Base-by-base conservation (phyloP, 1,140 invertebrate species). In the Aphaenogaster rudis region DNA sequence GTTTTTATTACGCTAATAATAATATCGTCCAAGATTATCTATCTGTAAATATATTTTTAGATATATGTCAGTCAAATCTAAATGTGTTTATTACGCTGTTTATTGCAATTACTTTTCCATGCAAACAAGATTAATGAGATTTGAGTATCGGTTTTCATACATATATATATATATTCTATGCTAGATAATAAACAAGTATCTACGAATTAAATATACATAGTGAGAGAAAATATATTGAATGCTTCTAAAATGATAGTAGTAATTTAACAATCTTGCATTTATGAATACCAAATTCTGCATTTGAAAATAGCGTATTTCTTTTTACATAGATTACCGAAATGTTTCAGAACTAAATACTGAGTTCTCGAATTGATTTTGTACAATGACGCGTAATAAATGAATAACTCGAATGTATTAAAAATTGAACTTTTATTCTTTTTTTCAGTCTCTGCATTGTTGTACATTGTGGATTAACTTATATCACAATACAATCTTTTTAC, bases 391-490 rank as follows among this genome's bases (percentile, higher is more conserved):
- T 74, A 74, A 84, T 84, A 84, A 84, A 84, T 71, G 39, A 81
- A 82, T 66, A 69, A 21, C 33, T 39, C 63, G 21, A 50, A 52
- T 71, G 67, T 88, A 76, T 84, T 67, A 84, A 84, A 88, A 89
- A 89, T 76, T 71, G 13, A 88, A 86, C 74, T 86, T 79, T 90
- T 90, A 89, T 90, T 89, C 11, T 71, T 54, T 52, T 57, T 66
- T 86, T 89, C 76, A 90, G 88, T 90, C 77, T 90, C 76, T 77
- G 77, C 42, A 90, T 89, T 86, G 63, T 66, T 74, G 67, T 52
- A 87, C 61, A 78, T 76, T 42, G 39, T 50, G 86, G 17, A 54
- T 74, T 63, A 84, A 81, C 57, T 85, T 85, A 71, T 85, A 71
- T 85, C 52, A 76, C 48, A 86, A 69, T 61, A 72, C 28, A 66